Base-by-base conservation (phyloP, 2,888 invertebrate species). In the Bedellia somnulentella region DNA sequence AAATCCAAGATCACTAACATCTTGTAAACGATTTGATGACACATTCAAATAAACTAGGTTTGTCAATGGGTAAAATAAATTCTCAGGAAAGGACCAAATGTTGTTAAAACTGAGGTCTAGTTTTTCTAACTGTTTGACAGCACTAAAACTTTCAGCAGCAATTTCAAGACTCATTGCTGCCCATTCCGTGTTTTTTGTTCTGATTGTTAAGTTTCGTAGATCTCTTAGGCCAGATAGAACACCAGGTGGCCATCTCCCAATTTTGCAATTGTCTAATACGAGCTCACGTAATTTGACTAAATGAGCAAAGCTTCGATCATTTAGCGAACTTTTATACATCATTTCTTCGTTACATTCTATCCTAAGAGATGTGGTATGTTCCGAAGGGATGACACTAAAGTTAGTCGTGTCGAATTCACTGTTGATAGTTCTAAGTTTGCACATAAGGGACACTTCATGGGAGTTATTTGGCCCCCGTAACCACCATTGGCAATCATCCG, bases 401-500 rank as follows among this genome's bases (percentile, higher is more conserved):
- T 92, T 92, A 18, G 90, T 93, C 39, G 87, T 88, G 62, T 87
- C 91, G 56, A 86, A 89, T 58, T 89, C 91, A 75, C 89, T 89
- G 66, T 91, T 89, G 51, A 91, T 88, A 29, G 90, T 86, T 45
- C 91, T 79, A 48, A 91, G 78, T 64, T 87, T 83, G 68, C 91
- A 88, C 37, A 84, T 85, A 39, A 89, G 79, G 11, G 86, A 83
- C 37, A 89, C 87, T 66, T 90, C 87, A 45, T 85, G 83, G 40
- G 76, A 78, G 44, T 66, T 78, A 32, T 76, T 80, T 38, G 78
- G 80, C 49, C 79, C 84, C 41, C 80, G 66, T 23, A 85, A 55
- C 82, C 83, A 83, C 87, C 87, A 87, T 52, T 87, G 85, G 50
- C 92, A 93, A 58, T 91, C 89, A 54, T 90, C 90, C 34, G 91